phyloP scores from a whole-genome alignment of 2,113 vertebrate species.

The Passerina amoena region DNA sequence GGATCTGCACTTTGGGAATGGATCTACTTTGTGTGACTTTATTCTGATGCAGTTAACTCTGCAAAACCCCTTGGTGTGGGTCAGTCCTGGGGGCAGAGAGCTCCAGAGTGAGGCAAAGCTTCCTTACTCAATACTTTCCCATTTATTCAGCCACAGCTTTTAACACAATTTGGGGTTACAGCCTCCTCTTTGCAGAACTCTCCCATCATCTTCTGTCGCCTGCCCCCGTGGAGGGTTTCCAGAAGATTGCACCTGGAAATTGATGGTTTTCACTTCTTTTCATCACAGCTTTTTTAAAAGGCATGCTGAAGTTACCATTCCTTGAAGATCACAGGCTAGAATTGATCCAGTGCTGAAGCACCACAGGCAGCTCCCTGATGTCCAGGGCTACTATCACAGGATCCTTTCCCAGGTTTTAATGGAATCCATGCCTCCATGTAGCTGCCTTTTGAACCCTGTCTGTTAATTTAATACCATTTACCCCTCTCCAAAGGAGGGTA shows the following conservation, averaged over 20 bases:
- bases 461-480: not conserved
- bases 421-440: not conserved
- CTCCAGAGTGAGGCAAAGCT: not conserved
- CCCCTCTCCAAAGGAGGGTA: not conserved
- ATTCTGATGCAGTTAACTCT: not conserved
- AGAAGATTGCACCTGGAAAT: not conserved
- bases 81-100: not conserved
- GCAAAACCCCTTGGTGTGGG: not conserved
- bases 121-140: rapidly evolving
- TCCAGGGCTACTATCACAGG: not conserved
- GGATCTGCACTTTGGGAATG: not conserved
- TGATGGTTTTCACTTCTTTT: not conserved
- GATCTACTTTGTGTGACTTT: not conserved
- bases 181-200: not conserved
- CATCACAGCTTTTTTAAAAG: not conserved
- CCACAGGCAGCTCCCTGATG: not conserved
- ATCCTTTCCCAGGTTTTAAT: not conserved
- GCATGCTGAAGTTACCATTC: not conserved
- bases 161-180: not conserved
- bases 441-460: not conserved
- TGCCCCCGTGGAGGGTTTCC: not conserved
- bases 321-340: not conserved
- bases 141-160: not conserved
- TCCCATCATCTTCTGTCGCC: not conserved
- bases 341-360: not conserved